A percentile compares a stretch with the other conserved stretches of the same genome.
Conservation (phyloP, 2,113 vertebrate species). For the Tenebrosternarchus preto region DNA sequence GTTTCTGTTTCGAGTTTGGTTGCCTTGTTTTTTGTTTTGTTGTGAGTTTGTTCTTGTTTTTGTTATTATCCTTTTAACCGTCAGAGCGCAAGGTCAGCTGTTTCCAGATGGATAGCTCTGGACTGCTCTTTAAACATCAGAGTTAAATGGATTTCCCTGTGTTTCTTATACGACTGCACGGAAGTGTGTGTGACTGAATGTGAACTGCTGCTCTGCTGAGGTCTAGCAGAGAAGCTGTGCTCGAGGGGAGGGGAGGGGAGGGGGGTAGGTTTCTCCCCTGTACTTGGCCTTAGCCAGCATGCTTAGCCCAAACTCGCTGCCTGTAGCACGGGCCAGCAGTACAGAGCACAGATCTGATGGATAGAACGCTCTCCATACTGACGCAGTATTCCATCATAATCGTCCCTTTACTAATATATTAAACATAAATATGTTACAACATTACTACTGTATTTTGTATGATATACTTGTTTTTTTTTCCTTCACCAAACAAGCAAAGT, state of each 20-base stretch:
- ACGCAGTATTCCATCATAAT: slow-evolving; percentile 46
- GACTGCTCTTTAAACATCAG: slow-evolving; percentile 31
- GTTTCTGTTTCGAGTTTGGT: slow-evolving; percentile 3
- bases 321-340: neutral
- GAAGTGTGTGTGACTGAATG: slow-evolving; percentile 52
- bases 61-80: slow-evolving; percentile 44
- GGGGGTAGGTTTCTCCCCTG: neutral
- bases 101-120: slow-evolving; percentile 23
- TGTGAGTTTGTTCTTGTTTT: slow-evolving; percentile 2
- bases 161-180: slow-evolving; percentile 44
- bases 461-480: slow-evolving; percentile 52
- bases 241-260: neutral
- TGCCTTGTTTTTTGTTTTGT: neutral
- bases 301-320: slow-evolving; percentile 14
- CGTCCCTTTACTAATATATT: slow-evolving; percentile 70
- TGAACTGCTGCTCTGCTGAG: slow-evolving; percentile 50
- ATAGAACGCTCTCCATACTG: slow-evolving; percentile 46
- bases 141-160: slow-evolving; percentile 21
- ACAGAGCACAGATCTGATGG: slow-evolving; percentile 32
- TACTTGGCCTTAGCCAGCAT: neutral
- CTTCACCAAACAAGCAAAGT: neutral
- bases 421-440: slow-evolving; percentile 64
- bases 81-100: slow-evolving; percentile 18
- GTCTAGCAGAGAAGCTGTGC: slow-evolving; percentile 30
- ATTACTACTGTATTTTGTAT: slow-evolving; percentile 76